A percentile compares a stretch with the other conserved stretches of the same genome.
Conservation (phyloP, 2,888 invertebrate genomes). For the Pristionchus exspectatus region DNA sequence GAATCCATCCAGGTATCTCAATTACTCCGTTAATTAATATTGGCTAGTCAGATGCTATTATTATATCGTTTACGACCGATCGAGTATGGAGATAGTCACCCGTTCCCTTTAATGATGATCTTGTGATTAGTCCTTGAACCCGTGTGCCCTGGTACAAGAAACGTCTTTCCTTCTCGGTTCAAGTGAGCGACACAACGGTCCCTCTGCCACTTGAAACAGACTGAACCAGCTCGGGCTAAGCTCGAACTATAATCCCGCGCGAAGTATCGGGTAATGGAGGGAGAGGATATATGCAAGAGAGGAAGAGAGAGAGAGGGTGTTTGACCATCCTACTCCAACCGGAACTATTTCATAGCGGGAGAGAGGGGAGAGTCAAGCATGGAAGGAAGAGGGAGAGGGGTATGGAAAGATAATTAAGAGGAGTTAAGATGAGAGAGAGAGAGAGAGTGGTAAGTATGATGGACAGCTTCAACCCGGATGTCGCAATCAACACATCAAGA, state of each 20-base stretch:
- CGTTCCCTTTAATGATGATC: background rate
- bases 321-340: constrained; percentile 52
- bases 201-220: constrained; percentile 28
- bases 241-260: constrained; percentile 36
- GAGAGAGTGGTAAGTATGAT: background rate
- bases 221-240: constrained; percentile 40
- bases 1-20: background rate
- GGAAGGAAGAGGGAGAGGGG: background rate
- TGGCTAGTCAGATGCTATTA: background rate
- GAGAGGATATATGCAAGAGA: constrained; percentile 34
- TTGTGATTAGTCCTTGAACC: constrained; percentile 29
- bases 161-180: background rate
- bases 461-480: constrained; percentile 15
- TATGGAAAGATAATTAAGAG: constrained; percentile 13
- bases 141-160: background rate
- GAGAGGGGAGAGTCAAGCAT: constrained; percentile 29
- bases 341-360: constrained; percentile 52
- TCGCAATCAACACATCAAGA: constrained; percentile 22
- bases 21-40: background rate
- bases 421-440: constrained; percentile 31
- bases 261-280: constrained; percentile 29
- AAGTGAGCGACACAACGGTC: background rate
- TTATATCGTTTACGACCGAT: background rate
- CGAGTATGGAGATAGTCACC: background rate
- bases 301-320: constrained; percentile 18